Conservation (phyloP, 2,888 invertebrate species). For the Bembecia ichneumoniformis region DNA sequence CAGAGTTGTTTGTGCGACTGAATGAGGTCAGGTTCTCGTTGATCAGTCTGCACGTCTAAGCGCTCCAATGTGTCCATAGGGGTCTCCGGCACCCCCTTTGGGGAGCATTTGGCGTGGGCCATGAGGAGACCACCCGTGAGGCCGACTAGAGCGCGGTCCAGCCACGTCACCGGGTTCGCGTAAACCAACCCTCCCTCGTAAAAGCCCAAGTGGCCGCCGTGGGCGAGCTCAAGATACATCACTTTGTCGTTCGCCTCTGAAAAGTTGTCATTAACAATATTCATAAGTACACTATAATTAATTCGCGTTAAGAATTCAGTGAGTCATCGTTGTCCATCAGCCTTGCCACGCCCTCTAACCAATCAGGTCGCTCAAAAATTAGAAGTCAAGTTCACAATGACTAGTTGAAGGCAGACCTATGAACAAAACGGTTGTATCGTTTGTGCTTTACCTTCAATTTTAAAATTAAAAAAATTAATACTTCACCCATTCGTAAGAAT, state of each 20-base stretch:
- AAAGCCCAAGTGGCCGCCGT: conserved; percentile 96
- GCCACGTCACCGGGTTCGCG: conserved; percentile 93
- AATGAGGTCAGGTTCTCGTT: conserved; percentile 57
- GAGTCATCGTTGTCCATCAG: too few relatives aligned
- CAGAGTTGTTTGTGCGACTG: conserved; percentile 35
- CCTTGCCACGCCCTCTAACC: too few relatives aligned
- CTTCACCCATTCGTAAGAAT: too few relatives aligned
- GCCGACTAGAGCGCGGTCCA: conserved; percentile 89
- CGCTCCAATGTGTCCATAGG: conserved; percentile 10
- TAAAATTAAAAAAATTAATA: too few relatives aligned
- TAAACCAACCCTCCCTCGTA: conserved; percentile 91
- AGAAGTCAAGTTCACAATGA: too few relatives aligned
- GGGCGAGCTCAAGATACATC: conserved; percentile 85
- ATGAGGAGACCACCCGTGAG: conserved; percentile 82
- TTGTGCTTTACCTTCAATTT: too few relatives aligned
- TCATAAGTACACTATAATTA: too few relatives aligned
- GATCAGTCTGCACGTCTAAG: conserved; percentile 15
- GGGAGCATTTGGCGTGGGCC: conserved; percentile 62
- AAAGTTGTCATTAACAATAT: conserved; percentile 3
- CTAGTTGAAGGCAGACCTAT: too few relatives aligned
- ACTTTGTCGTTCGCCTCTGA: conserved; percentile 77
- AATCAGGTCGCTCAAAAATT: too few relatives aligned
- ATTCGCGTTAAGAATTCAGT: too few relatives aligned
- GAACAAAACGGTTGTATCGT: too few relatives aligned
- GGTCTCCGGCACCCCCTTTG: conserved; percentile 18